A percentile compares a stretch with the other conserved stretches of the same genome.
These are phyloP conservation scores for Felis catus DNA, from an alignment of 2,113 vertebrate genomes.

Conservation along the genomic window F.catus_Fca126_mat1.0 CM031425.1:46438001-46438500, in stretches of 20 bases:
- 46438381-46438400: background rate
- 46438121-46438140: background rate
- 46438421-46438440: background rate
- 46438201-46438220: background rate
- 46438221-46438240: slow-evolving; percentile 17
- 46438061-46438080: background rate
- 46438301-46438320: background rate
- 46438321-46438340: slow-evolving; percentile 27
- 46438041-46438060: background rate
- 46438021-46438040: background rate
- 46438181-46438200: background rate
- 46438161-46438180: background rate
- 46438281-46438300: slow-evolving; percentile 34
- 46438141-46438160: background rate
- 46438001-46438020: background rate
- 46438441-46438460: background rate
- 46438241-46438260: slow-evolving; percentile 15
- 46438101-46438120: background rate
- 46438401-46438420: background rate
- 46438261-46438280: background rate
- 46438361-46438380: background rate
- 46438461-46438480: background rate
- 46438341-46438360: slow-evolving; percentile 1
- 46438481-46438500: too few relatives aligned
- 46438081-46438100: background rate